Evolutionary conservation across 2,888 invertebrate genomes (phyloP).

Genomic region (Ditylenchus weischeri): DNA sequence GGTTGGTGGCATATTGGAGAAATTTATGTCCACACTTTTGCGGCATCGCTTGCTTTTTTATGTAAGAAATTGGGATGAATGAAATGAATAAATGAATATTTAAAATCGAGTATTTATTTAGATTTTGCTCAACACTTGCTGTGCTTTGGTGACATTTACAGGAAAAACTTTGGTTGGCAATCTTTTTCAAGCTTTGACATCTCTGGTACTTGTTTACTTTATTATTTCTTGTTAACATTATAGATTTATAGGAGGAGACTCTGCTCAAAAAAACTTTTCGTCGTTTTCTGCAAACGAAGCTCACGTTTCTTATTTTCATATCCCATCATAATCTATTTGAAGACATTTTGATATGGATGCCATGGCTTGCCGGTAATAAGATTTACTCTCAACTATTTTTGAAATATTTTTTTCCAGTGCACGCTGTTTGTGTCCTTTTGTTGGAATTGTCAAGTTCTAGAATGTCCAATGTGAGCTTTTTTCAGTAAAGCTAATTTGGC

Average conservation of each 20-base stretch:
- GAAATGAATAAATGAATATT: too few relatives aligned
- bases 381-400: too few relatives aligned
- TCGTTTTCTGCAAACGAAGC: slow-evolving; percentile 35
- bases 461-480: slow-evolving; percentile 32
- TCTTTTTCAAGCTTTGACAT: slow-evolving; percentile 27
- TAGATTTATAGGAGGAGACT: slow-evolving; percentile 32
- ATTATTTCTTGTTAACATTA: not conserved
- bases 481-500: too few relatives aligned
- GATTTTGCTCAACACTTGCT: slow-evolving; percentile 35
- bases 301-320: slow-evolving; percentile 38
- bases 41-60: slow-evolving; percentile 38
- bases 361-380: slow-evolving; percentile 38
- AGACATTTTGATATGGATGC: slow-evolving; percentile 34
- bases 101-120: slow-evolving; percentile 24
- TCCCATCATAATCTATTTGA: slow-evolving; percentile 37
- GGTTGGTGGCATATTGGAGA: slow-evolving; percentile 11
- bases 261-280: slow-evolving; percentile 28
- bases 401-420: too few relatives aligned
- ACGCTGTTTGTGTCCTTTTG: slow-evolving; percentile 29
- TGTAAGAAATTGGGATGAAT: slow-evolving; percentile 19
- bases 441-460: slow-evolving; percentile 30
- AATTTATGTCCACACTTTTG: slow-evolving; percentile 22
- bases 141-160: slow-evolving; percentile 31
- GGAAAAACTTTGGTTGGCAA: slow-evolving; percentile 24
- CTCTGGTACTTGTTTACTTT: slow-evolving; percentile 24